Percentiles rank a stretch among this genome's conserved stretches.
Evolutionary conservation across 2,797 vertebrate species (phyloP).

Genomic region (Tapera naevia): DNA sequence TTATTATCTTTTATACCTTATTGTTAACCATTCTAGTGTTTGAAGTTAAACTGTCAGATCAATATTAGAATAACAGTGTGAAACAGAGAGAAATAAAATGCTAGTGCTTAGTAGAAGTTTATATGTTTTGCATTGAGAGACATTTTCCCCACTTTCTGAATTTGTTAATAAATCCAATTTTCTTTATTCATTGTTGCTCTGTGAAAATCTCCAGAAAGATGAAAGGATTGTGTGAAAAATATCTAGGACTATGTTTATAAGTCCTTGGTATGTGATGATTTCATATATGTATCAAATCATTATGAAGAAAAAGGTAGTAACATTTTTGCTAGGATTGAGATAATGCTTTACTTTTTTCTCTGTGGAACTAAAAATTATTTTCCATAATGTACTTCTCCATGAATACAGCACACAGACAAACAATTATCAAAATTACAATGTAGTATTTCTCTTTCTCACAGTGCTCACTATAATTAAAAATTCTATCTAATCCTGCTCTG

Average conservation of each 20-base stretch:
- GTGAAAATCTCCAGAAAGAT: background rate
- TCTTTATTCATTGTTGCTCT: background rate
- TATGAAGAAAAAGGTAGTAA: background rate
- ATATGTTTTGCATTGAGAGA: background rate
- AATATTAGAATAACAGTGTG: background rate
- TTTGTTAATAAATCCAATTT: background rate
- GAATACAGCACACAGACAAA: background rate
- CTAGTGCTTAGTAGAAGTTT: background rate
- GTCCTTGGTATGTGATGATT: background rate
- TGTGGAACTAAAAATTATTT: background rate
- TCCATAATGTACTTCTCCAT: background rate
- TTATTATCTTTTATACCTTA: background rate
- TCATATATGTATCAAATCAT: background rate
- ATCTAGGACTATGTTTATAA: background rate
- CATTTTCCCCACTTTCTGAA: background rate
- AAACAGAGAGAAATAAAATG: background rate
- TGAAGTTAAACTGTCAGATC: background rate
- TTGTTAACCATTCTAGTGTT: background rate
- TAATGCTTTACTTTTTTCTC: background rate
- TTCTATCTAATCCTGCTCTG: background rate
- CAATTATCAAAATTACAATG: background rate
- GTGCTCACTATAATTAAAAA: background rate
- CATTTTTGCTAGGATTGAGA: background rate
- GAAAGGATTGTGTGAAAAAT: background rate
- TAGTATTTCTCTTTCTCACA: background rate